phyloP scores from a whole-genome alignment of 2,888 invertebrate species.

The Caenorhabditis imperialis region DNA sequence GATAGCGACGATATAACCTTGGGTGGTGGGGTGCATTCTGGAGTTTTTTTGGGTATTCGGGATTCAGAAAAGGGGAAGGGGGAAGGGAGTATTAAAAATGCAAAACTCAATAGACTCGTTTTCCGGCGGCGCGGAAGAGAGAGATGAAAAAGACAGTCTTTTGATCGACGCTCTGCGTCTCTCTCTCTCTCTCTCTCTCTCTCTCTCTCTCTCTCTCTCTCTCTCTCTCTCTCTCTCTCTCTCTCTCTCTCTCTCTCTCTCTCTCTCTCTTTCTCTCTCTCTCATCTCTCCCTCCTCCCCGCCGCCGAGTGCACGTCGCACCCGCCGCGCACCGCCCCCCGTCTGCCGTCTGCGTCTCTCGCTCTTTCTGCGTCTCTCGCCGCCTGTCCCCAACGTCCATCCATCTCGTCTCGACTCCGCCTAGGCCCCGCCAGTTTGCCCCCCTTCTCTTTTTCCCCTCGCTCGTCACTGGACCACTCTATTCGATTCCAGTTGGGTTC shows the following conservation, averaged over 20 bases:
- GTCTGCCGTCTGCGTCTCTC: conserved; percentile 9
- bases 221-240: background rate
- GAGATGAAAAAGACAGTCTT: too few species aligned
- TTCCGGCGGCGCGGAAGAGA: too few species aligned
- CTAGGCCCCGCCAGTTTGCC: conserved; percentile 49
- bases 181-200: background rate
- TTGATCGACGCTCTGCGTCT: background rate
- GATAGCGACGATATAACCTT: too few species aligned
- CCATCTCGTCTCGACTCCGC: conserved; percentile 39
- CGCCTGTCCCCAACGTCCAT: background rate
- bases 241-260: background rate
- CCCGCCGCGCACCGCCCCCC: conserved; percentile 3
- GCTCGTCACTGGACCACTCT: conserved; percentile 25
- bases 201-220: too few species aligned
- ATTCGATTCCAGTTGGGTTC: conserved; percentile 9
- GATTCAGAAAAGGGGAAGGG: too few species aligned
- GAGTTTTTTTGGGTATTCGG: background rate
- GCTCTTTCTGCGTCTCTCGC: conserved; percentile 16
- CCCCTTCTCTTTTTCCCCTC: conserved; percentile 27
- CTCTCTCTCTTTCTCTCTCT: too few species aligned
- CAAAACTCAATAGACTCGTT: too few species aligned
- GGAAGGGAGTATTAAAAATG: too few species aligned
- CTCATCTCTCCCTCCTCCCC: conserved; percentile 1
- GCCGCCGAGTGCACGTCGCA: background rate
- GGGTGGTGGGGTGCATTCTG: background rate